Percentiles rank a stretch among this genome's conserved stretches.
These are phyloP conservation scores for Aldabrachelys gigantea DNA, from an alignment of 2,113 vertebrate genomes.

Conservation along the genomic window DNA sequence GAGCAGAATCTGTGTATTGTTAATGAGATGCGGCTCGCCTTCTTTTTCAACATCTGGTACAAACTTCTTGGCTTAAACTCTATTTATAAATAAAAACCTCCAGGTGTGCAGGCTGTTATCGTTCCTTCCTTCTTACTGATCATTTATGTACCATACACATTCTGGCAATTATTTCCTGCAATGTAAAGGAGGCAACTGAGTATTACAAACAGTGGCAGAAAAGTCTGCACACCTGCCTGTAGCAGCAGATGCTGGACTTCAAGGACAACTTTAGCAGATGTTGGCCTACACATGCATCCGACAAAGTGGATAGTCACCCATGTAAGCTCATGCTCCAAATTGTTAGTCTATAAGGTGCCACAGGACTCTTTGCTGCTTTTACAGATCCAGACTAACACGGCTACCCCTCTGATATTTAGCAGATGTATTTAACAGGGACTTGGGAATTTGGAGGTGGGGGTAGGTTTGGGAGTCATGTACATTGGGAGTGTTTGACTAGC, in stretches of 20 bases:
- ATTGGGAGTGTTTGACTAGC: not conserved
- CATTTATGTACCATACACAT: not conserved
- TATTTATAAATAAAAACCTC: conserved; percentile 10
- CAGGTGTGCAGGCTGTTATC: not conserved
- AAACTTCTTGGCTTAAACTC: not conserved
- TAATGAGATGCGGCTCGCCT: not conserved
- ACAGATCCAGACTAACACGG: too few species aligned
- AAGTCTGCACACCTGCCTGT: not conserved
- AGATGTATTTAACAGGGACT: not conserved
- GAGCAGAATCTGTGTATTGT: not conserved
- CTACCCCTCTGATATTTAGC: too few species aligned
- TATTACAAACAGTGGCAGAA: not conserved
- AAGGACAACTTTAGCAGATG: too few species aligned
- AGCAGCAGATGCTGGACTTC: not conserved
- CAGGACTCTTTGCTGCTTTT: too few species aligned
- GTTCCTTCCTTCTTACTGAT: not conserved
- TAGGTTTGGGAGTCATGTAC: not conserved
- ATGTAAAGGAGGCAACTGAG: not conserved
- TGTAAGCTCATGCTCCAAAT: too few species aligned
- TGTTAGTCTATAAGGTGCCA: too few species aligned
- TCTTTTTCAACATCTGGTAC: not conserved
- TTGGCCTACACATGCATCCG: too few species aligned
- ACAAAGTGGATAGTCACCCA: too few species aligned
- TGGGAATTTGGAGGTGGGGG: not conserved
- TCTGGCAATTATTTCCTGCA: not conserved